Evolutionary conservation across 2,113 vertebrate genomes (phyloP), one percentile per base, ranked within the genome.

Genomic region (Ptilonorhynchus violaceus): DNA sequence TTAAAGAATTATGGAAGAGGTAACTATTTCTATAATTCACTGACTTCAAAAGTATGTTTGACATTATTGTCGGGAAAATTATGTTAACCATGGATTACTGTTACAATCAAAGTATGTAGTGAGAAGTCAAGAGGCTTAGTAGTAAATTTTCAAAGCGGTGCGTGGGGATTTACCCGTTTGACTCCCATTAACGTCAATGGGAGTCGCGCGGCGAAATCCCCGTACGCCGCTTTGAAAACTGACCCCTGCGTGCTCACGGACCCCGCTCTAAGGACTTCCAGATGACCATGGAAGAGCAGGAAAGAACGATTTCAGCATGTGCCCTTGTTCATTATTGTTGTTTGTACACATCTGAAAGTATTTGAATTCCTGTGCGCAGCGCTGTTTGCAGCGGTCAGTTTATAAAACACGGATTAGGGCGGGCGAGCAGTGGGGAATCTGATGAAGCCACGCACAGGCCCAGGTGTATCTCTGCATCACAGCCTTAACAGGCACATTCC

Each of bases 31-130:
- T 97, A 96, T 97, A 97, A 97, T 97, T 97, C 97, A 97, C 97
- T 23, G 89, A 97, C 97, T 97, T 97, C 97, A 97, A 97, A 97
- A 97, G 97, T 97, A 96, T 97, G 97, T 97, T 97, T 97, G 97
- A 97, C 97, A 97, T 97, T 97, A 97, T 97, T 97, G 97, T 97
- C 94, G 95, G 96, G 97, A 97, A 97, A 97, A 97, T 97, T 97
- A 97, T 97, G 97, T 97, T 97, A 97, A 97, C 97, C 96, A 94
- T 97, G 97, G 97, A 97, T 97, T 97, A 97, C 96, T 97, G 97
- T 97, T 97, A 97, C 97, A 97, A 97, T 97, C 97, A 97, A 97
- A 97, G 97, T 97, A 94, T 97, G 97, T 95, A 97, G 97, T 97
- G 97, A 97, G 97, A 98, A 97, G 97, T 95, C 93, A 93, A 93